These are phyloP conservation scores for Dendrocincla tyrannina DNA, from an alignment of 2,797 vertebrate species.

Conservation along the genomic window DNA sequence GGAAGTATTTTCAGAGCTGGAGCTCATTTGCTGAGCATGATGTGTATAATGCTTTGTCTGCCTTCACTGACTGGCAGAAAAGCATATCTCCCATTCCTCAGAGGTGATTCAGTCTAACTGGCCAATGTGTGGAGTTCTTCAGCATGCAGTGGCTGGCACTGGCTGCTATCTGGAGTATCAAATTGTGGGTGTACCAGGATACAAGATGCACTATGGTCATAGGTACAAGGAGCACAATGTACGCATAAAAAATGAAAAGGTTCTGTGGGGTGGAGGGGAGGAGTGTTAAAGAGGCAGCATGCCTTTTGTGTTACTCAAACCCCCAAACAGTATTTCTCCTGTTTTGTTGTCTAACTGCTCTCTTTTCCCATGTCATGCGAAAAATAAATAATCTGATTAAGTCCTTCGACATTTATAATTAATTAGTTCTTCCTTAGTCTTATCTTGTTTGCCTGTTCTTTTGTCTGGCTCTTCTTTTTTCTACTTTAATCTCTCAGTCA, in stretches of 20 bases:
- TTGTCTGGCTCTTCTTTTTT: neutral
- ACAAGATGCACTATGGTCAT: neutral
- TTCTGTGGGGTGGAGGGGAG: neutral
- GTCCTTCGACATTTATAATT: slow-evolving; percentile 33
- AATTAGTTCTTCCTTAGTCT: slow-evolving; percentile 28
- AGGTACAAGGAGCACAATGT: neutral
- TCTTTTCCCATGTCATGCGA: neutral
- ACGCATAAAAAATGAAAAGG: neutral
- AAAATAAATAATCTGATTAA: slow-evolving; percentile 37
- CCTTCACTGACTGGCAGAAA: neutral
- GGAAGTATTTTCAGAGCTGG: neutral
- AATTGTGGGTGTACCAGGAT: neutral
- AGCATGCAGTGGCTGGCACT: neutral
- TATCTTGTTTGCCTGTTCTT: slow-evolving; percentile 9
- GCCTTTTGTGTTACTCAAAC: neutral
- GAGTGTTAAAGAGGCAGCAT: neutral
- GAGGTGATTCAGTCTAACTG: neutral
- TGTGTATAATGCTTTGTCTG: neutral
- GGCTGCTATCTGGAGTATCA: neutral
- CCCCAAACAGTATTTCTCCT: slow-evolving; percentile 26
- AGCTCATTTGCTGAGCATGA: neutral
- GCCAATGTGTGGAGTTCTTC: neutral
- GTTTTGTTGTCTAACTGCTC: slow-evolving; percentile 11
- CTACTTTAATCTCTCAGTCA: neutral
- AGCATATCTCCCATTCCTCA: accelerated